Evolutionary conservation across 2,888 invertebrate species (phyloP).

Genomic region (Polydrusus tereticollis): DNA sequence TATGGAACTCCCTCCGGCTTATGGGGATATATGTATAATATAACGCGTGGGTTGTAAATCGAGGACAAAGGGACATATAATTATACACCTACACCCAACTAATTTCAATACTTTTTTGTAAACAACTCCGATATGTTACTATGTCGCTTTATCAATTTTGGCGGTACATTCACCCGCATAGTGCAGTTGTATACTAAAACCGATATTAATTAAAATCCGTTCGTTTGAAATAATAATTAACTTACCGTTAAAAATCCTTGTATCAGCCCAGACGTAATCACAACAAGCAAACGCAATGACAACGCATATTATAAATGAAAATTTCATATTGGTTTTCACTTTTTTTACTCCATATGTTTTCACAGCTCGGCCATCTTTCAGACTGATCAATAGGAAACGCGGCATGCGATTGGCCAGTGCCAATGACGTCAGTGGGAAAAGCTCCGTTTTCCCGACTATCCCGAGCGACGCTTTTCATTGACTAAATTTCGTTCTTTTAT

Average conservation of each 20-base stretch:
- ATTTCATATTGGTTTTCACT: slow-evolving; percentile 58
- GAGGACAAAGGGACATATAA: neutral
- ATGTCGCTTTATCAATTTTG: neutral
- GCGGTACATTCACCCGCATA: slow-evolving; percentile 9
- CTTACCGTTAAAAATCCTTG: slow-evolving; percentile 38
- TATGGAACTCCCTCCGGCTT: no score
- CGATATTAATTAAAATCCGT: neutral
- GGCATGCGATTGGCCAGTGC: slow-evolving; percentile 61
- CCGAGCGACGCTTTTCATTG: slow-evolving; percentile 51
- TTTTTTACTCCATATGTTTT: slow-evolving; percentile 65
- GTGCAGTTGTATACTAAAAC: neutral
- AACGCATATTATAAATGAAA: slow-evolving; percentile 55
- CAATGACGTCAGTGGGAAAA: slow-evolving; percentile 46
- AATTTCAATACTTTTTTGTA: neutral
- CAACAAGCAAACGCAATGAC: slow-evolving; percentile 61
- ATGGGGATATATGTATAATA: neutral
- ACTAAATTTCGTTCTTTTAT: slow-evolving; percentile 40
- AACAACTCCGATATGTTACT: neutral
- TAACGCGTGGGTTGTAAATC: neutral
- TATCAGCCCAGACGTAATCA: slow-evolving; percentile 60
- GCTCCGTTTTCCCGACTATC: slow-evolving; percentile 49
- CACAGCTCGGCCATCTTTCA: slow-evolving; percentile 63
- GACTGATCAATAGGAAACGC: slow-evolving; percentile 63
- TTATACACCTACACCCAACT: neutral
- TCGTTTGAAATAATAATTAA: neutral